Evolutionary conservation across 2,113 vertebrate genomes (phyloP), one percentile per base, ranked within the genome.

Genomic region (Prionailurus bengalensis): DNA sequence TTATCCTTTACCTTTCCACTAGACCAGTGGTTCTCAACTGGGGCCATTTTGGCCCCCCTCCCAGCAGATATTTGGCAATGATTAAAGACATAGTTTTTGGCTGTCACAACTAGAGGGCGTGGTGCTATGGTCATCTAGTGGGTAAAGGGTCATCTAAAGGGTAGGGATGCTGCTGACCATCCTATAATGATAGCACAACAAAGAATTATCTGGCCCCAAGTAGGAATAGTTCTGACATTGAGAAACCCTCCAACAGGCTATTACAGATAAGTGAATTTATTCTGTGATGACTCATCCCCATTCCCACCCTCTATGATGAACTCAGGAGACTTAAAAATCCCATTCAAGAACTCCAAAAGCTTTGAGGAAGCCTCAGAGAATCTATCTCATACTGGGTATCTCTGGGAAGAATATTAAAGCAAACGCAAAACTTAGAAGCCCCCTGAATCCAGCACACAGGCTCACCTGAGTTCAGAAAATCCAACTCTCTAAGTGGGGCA

Each of bases 381-480:
- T 90, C 36, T 45, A 14, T 76, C 25, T 66, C 53, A 78, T 36
- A 31, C 13, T n/a, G 13, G 3, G 9, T 85, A n/a, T 71, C 19
- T 66, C 68, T 82, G 33, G 19, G 71, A 93, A 48, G 25, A 74
- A 73, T 66, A 71, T 48, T 48, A 96, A 74, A 65, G 1, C n/a
- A 51, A 61, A 17, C 55, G 16, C 25, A 91, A 93, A 79, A 70
- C n/a, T 70, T 71, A 63, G 27, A 73, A 53, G 42, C 0, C 12
- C 23, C 25, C 58, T 78, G 51, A 94, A 84, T 88, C 85, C 16
- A 51, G 71, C 31, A 79, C 8, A 27, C 13, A 58, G 51, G 8
- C 16, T 36, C 25, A 89, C 27, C 7, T 66, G 25, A 89, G 65
- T 94, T 19, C 13, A 96, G 55, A 97, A 96, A 90, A 96, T 84